phyloP scores from a whole-genome alignment of 2,113 vertebrate species.

The Meleagris gallopavo region DNA sequence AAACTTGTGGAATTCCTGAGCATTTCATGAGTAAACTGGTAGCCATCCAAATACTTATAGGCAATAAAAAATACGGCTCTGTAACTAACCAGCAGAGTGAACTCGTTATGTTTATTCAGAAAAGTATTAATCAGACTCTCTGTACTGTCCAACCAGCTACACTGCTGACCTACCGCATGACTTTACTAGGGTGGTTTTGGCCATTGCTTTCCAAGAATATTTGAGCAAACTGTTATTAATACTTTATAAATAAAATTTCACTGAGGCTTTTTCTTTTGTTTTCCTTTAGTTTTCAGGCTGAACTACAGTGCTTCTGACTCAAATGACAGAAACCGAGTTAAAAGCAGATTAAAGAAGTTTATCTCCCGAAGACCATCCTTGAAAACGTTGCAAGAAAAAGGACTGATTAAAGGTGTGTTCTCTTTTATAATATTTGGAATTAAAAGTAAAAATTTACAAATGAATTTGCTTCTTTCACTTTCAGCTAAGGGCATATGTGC shows the following conservation, averaged over 20 bases:
- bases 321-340: constrained; percentile 86
- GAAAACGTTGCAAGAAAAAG: constrained; percentile 91
- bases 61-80: constrained; percentile 41
- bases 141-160: background rate
- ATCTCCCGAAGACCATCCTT: constrained; percentile 88
- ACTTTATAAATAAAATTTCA: background rate
- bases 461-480: background rate
- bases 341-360: constrained; percentile 91
- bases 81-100: background rate
- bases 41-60: constrained; percentile 39
- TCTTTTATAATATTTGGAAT: background rate
- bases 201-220: background rate
- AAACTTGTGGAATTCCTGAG: constrained; percentile 48
- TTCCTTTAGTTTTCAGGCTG: constrained; percentile 84
- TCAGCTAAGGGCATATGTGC: background rate
- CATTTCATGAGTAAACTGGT: constrained; percentile 58
- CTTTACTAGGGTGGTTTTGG: background rate
- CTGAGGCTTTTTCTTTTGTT: background rate
- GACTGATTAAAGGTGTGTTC: constrained; percentile 88
- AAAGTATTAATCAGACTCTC: constrained; percentile 36
- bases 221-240: background rate
- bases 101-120: constrained; percentile 47
- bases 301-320: constrained; percentile 89
- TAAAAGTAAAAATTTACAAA: background rate
- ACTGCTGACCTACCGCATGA: background rate